Conservation (phyloP, 2,888 invertebrate species). For the Eupeodes latifasciatus region DNA sequence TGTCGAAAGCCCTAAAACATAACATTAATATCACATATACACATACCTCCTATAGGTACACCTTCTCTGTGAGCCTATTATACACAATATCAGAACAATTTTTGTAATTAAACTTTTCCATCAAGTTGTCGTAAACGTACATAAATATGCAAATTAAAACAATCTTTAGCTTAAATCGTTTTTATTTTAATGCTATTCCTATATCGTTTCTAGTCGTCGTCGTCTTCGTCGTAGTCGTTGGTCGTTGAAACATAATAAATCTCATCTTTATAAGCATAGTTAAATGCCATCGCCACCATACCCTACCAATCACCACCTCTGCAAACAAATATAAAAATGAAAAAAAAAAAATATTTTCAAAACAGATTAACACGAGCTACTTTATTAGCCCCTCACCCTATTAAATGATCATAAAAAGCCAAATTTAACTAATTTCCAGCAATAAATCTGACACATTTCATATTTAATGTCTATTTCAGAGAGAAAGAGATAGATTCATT, state of each 20-base stretch:
- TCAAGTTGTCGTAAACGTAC: conserved; percentile 12
- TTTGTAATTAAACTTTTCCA: conserved; percentile 18
- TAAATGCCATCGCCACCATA: background rate
- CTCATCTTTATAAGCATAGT: conserved; percentile 13
- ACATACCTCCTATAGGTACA: too few relatives aligned
- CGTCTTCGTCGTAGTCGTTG: background rate
- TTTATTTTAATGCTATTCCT: conserved; percentile 20
- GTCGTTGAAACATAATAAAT: conserved; percentile 23
- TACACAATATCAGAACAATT: background rate
- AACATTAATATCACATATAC: too few relatives aligned
- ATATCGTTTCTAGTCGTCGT: background rate
- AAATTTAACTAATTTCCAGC: conserved; percentile 72
- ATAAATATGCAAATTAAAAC: conserved; percentile 21
- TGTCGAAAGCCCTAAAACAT: too few relatives aligned
- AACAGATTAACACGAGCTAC: conserved; percentile 63
- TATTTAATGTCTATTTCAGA: conserved; percentile 22
- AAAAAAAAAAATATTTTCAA: conserved; percentile 5
- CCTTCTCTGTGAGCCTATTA: too few relatives aligned
- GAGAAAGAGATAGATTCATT: conserved; percentile 22
- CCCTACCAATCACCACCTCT: background rate
- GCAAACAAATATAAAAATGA: background rate
- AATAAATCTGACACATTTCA: conserved; percentile 55
- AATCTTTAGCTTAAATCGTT: conserved; percentile 14
- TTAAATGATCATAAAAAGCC: conserved; percentile 71
- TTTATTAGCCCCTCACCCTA: conserved; percentile 63